Base-by-base conservation (phyloP, 1,140 invertebrate genomes). In the Drosophila rufa region DNA sequence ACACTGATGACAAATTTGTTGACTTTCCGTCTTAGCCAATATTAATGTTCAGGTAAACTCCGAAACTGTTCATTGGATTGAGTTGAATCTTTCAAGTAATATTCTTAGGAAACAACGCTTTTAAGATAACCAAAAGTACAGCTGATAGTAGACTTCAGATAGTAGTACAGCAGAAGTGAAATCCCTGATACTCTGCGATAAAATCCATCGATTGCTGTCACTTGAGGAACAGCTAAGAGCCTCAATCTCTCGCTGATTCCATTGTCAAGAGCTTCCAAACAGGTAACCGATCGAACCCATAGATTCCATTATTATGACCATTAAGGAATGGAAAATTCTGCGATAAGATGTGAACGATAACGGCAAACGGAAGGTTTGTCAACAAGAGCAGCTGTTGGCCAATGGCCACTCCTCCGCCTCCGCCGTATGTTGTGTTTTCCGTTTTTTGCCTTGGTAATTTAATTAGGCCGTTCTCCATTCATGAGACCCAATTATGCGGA, bases 341-440 rank as follows among this genome's bases (percentile, higher is more conserved):
- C 69, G 83, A 87, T 87, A 87, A 87, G 84, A 83, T 89, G 50
- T 78, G 77, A 78, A 90, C 80, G 84, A 87, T 87, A 87, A 89
- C 27, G 47, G 43, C 47, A 67, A 78, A 51, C 45, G 48, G 15
- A 55, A 27, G 38, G 59, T 57, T 71, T 79, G 76, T 83, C 62
- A 80, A 84, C 80, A 84, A 56, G 40, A 74, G 60, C 83, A 81
- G 79, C 68, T 80, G 57, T 65, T 68, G 17, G 68, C 27, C 48
- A 38, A 22, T 57, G 12, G 27, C 27, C 67, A 48, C 42, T 38
- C 33, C 17, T 25, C 50, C 40, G 17, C 15, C 2, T 27, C 33
- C 14, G 19, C 33, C 30, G 61, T 56, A 12, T 45, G 14, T 69
- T 19, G 30, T 33, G 27, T 67, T 67, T 50, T 27, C 15, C 22